Conservation (phyloP, 53 echinoderm and acorn worm genomes). For the Hippasteria phrygiana region DNA sequence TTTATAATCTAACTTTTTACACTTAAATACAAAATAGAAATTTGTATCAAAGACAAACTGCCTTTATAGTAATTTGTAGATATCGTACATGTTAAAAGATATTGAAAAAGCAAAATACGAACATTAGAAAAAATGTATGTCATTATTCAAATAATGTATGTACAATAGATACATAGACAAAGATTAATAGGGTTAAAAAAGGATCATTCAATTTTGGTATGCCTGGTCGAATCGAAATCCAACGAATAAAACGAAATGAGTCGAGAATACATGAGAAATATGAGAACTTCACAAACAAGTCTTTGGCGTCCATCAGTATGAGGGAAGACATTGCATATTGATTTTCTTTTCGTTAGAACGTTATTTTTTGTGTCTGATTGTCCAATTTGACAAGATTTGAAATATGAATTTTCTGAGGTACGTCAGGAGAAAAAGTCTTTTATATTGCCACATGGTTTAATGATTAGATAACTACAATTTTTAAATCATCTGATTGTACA, state of each 20-base stretch:
- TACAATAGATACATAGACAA: no score
- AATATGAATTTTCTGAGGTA: neutral
- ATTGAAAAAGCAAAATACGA: no score
- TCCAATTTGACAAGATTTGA: neutral
- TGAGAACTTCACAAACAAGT: no score
- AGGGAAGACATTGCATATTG: slow-evolving; percentile 36
- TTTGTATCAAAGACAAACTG: neutral
- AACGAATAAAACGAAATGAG: neutral
- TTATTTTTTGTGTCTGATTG: neutral
- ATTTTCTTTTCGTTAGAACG: slow-evolving; percentile 26
- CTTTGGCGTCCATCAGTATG: slow-evolving; percentile 33
- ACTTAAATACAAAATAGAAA: neutral
- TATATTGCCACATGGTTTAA: no score
- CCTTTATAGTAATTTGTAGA: neutral
- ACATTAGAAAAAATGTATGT: no score
- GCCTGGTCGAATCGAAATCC: neutral
- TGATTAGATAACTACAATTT: no score
- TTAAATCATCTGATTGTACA: no score
- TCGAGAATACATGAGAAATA: neutral
- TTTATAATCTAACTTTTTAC: neutral
- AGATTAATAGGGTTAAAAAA: no score
- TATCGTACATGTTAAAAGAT: neutral
- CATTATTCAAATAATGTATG: no score
- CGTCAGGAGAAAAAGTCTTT: no score
- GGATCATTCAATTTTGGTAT: no score